Percentiles rank a stretch among this genome's conserved stretches.
These are phyloP conservation scores for Onthophagus taurus DNA, from an alignment of 1,140 invertebrate genomes.

Conservation along the genomic window DNA sequence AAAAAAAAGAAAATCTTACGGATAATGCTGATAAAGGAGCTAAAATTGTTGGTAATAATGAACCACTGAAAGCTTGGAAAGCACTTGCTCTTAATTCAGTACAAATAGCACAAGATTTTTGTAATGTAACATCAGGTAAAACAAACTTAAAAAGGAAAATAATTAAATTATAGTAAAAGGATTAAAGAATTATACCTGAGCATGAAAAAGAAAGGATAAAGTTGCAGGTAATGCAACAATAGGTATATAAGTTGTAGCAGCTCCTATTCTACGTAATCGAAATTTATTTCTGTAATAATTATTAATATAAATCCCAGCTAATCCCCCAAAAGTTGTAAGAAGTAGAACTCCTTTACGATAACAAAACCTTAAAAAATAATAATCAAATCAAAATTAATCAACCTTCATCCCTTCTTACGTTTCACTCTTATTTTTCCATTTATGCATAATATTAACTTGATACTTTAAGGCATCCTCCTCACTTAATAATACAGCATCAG, in stretches of 20 bases:
- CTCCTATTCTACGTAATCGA: slow-evolving; percentile 34
- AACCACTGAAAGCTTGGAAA: slow-evolving; percentile 33
- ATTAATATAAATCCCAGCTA: slow-evolving; percentile 37
- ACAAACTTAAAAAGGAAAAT: slow-evolving; percentile 30
- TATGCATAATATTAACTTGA: slow-evolving; percentile 37
- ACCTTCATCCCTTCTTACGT: slow-evolving; percentile 31
- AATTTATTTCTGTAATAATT: slow-evolving; percentile 37
- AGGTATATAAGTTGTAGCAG: slow-evolving; percentile 37
- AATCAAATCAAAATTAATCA: background rate
- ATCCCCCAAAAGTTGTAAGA: slow-evolving; percentile 28
- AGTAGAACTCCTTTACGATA: slow-evolving; percentile 34
- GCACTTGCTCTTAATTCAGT: slow-evolving; percentile 35
- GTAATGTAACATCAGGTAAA: slow-evolving; percentile 32
- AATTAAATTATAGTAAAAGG: background rate
- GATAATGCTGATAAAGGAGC: slow-evolving; percentile 38
- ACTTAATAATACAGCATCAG: slow-evolving; percentile 38
- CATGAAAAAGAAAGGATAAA: slow-evolving; percentile 35
- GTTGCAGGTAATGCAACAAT: slow-evolving; percentile 38
- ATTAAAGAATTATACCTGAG: slow-evolving; percentile 23
- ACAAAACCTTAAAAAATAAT: slow-evolving; percentile 32
- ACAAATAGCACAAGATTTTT: slow-evolving; percentile 37
- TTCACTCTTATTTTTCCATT: slow-evolving; percentile 37
- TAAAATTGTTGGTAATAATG: slow-evolving; percentile 37
- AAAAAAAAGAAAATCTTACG: slow-evolving; percentile 18
- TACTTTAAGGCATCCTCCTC: slow-evolving; percentile 38